Base-by-base conservation (phyloP, 92 coral and sea anemone genomes). In the Hydrozoanthus gracilis region DNA sequence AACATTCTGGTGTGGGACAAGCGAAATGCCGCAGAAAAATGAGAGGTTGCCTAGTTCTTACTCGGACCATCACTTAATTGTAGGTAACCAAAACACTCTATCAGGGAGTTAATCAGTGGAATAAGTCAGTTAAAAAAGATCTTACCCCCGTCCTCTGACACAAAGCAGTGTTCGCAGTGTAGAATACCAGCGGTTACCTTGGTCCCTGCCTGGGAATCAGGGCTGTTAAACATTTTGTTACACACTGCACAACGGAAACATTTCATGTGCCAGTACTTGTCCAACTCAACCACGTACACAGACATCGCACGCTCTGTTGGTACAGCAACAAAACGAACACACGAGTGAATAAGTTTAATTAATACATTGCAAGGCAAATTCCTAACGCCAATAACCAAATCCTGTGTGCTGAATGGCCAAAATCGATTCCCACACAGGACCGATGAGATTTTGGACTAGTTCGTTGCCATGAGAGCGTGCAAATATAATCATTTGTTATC, bases 201-300 rank as follows among this genome's bases (percentile, higher is more conserved):
- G 55, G 69, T 80, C 20, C 45, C 62, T 20, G 58, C 49, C 73
- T 90, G 95, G 45, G 91, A 79, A 18, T 77, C 86, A 9, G 95
- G 98, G 78, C 98, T 92, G 70, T 92, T 92, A 82, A 94, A 94
- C 86, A 89, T 87, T 39, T 90, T 92, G 71, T 92, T 93, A 82
- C 99, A 96, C 67, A 96, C 95, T 17, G 95, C 98, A 88, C 99
- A 96, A 51, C 93, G 87, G 83, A 96, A 96, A 78, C 99, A 96
- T 78, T 95, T 88, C 79, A 90, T 93, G 77, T 96, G 99, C 99
- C 99, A 96, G 93, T 96, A 96, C n/a, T 93, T 91, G 80, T 95
- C 94, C 56, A 96, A 67, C 83, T 96, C 99, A 10, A 93, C 88
- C 70, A 96, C 93, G 86, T 90, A 96, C 93, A 96, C 80, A 49